These are phyloP conservation scores for Actinernus sp. DNA, from an alignment of 92 coral and sea anemone species.

Conservation along the genomic window DNA sequence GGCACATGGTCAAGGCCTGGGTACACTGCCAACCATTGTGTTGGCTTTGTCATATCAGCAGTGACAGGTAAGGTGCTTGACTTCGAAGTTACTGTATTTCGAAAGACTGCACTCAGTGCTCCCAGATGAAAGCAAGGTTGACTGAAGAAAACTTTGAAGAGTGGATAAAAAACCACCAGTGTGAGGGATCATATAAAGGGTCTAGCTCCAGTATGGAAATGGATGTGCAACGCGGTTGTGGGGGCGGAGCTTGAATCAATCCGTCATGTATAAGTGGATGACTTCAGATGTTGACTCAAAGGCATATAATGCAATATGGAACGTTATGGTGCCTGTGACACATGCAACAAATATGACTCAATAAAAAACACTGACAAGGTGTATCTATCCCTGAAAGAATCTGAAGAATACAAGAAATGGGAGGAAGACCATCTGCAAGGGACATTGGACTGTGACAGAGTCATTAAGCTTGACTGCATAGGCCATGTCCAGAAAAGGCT, in stretches of 20 bases:
- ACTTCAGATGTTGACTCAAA: slow-evolving; percentile 58
- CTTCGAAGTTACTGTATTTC: slow-evolving; percentile 29
- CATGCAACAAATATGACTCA: slow-evolving; percentile 27
- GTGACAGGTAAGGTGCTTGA: slow-evolving; percentile 51
- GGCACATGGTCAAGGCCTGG: slow-evolving; percentile 49
- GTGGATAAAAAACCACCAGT: slow-evolving; percentile 35
- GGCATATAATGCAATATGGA: slow-evolving; percentile 52
- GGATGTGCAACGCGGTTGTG: slow-evolving; percentile 52
- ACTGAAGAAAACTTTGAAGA: slow-evolving; percentile 27
- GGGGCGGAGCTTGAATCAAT: slow-evolving; percentile 26
- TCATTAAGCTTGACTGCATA: slow-evolving; percentile 14
- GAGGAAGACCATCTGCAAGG: slow-evolving; percentile 45
- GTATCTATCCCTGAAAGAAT: slow-evolving; percentile 38
- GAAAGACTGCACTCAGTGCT: slow-evolving; percentile 24
- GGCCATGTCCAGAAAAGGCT: slow-evolving; percentile 23
- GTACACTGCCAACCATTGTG: slow-evolving; percentile 43
- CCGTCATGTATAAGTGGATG: slow-evolving; percentile 33
- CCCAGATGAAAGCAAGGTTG: slow-evolving; percentile 38
- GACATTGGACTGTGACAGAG: slow-evolving; percentile 18
- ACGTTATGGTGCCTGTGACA: slow-evolving; percentile 49
- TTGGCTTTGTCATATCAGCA: slow-evolving; percentile 49
- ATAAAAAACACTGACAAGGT: slow-evolving; percentile 26
- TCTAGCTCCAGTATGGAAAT: slow-evolving; percentile 53
- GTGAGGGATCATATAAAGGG: slow-evolving; percentile 32
- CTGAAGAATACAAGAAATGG: slow-evolving; percentile 31